Conservation (phyloP, 2,113 vertebrate species). For the Aplodontia rufa region DNA sequence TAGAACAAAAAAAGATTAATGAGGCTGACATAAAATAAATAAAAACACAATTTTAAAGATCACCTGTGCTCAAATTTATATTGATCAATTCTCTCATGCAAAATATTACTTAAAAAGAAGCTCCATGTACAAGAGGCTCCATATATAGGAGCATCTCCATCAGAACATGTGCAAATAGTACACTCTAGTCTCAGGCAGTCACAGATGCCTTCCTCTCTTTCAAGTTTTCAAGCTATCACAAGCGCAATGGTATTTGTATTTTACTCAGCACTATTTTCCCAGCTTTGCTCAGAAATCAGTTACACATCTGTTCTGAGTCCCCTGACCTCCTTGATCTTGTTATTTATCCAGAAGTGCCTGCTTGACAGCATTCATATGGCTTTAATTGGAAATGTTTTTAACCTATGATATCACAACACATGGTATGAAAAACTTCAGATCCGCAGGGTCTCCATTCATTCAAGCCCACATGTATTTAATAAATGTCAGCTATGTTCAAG, state of each 20-base stretch:
- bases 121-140: background rate
- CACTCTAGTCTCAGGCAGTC: background rate
- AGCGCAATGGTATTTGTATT: slow-evolving; percentile 30
- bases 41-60: background rate
- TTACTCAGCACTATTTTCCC: background rate
- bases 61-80: background rate
- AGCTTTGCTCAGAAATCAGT: slow-evolving; percentile 29
- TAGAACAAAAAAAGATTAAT: background rate
- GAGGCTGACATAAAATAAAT: background rate
- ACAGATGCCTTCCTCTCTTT: slow-evolving; percentile 27
- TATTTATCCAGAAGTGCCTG: background rate
- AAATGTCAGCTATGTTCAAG: slow-evolving; percentile 3
- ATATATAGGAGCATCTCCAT: background rate
- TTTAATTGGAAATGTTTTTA: slow-evolving; percentile 47
- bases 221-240: background rate
- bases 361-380: background rate
- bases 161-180: background rate
- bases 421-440: background rate
- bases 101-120: background rate
- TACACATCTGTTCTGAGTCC: background rate
- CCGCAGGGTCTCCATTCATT: background rate
- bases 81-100: background rate
- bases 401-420: background rate
- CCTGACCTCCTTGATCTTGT: background rate
- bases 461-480: background rate